These are phyloP conservation scores for Brotula barbata DNA, from an alignment of 2,797 vertebrate species.

Conservation along the genomic window DNA sequence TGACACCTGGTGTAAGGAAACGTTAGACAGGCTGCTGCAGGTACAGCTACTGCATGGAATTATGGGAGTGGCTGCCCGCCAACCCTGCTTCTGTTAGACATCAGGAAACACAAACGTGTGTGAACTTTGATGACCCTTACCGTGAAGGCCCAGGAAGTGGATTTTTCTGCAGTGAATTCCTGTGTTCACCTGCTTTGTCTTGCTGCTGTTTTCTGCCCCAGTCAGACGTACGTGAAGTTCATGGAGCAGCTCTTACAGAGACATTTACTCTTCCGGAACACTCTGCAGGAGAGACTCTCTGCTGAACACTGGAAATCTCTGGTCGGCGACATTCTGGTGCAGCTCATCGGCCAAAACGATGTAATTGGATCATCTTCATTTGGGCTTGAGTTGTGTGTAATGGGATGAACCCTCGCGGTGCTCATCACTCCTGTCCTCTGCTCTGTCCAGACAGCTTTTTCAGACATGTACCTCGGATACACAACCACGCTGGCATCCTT, in stretches of 20 bases:
- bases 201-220: constrained; percentile 37
- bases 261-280: constrained; percentile 80
- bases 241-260: constrained; percentile 79
- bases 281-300: constrained; percentile 75
- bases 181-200: background rate
- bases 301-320: constrained; percentile 75
- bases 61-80: no score
- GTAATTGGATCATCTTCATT: constrained; percentile 41
- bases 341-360: constrained; percentile 79
- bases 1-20: no score
- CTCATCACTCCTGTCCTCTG: background rate
- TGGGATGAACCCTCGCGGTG: rapidly evolving
- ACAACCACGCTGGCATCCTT: constrained; percentile 67
- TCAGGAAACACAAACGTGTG: no score
- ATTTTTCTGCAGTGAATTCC: background rate
- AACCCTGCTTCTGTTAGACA: no score
- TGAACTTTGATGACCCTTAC: no score
- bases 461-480: constrained; percentile 78
- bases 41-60: no score
- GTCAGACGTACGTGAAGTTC: constrained; percentile 68
- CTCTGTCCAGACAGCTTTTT: constrained; percentile 72
- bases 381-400: background rate
- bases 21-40: no score
- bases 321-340: constrained; percentile 78
- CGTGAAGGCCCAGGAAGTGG: no score